Evolutionary conservation across 1,140 invertebrate genomes (phyloP).

Genomic region (Triops cancriformis): DNA sequence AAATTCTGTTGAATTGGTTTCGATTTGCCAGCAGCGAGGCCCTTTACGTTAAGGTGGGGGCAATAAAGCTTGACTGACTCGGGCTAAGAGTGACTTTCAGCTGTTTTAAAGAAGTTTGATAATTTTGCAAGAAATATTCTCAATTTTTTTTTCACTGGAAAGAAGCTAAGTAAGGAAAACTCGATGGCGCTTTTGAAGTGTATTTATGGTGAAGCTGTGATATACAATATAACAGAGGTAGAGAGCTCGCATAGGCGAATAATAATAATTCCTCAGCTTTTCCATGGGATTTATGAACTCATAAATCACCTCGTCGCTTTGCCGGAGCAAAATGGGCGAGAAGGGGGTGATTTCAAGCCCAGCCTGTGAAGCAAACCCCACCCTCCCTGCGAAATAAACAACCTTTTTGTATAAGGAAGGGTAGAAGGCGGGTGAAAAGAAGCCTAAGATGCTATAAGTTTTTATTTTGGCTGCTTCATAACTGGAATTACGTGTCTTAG

Average conservation of each 20-base stretch:
- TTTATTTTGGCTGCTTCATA: not conserved
- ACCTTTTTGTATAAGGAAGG: not conserved
- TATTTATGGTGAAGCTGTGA: conserved; percentile 14
- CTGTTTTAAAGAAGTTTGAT: too few relatives aligned
- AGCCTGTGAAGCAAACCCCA: not conserved
- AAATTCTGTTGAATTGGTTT: too few relatives aligned
- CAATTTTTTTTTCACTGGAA: not conserved
- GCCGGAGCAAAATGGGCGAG: not conserved
- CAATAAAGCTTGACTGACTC: too few relatives aligned
- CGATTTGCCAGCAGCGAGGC: too few relatives aligned
- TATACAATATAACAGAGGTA: conserved; percentile 11
- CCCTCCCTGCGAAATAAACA: not conserved
- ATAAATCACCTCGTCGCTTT: conserved; percentile 13
- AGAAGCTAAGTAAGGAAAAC: not conserved
- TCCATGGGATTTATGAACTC: conserved; percentile 2
- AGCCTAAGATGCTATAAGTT: not conserved
- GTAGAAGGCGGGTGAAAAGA: not conserved
- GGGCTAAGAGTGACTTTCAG: too few relatives aligned
- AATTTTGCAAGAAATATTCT: too few relatives aligned
- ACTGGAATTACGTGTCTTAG: not conserved
- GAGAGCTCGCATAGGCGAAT: not conserved
- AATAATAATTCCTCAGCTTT: conserved; percentile 14
- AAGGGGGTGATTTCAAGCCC: not conserved
- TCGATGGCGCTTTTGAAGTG: conserved; percentile 10
- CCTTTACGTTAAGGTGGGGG: too few relatives aligned